Conservation (phyloP, 2,113 vertebrate species). For the Cheilinus undulatus region DNA sequence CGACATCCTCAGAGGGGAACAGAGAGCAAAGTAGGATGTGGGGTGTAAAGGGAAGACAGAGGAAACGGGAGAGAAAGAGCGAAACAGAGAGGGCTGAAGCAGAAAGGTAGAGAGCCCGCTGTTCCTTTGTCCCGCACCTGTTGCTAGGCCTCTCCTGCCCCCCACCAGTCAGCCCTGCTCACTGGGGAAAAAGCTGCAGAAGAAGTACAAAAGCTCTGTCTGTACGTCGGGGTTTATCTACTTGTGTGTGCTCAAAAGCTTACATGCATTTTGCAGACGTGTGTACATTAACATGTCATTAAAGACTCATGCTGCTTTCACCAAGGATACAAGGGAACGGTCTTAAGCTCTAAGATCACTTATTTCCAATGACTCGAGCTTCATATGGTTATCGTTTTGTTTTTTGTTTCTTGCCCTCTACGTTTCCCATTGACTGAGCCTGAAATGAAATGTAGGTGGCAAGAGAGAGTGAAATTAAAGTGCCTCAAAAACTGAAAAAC, state of each 20-base stretch:
- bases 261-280: slow-evolving; percentile 24
- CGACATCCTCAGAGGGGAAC: slow-evolving; percentile 47
- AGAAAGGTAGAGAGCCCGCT: slow-evolving; percentile 76
- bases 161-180: slow-evolving; percentile 41
- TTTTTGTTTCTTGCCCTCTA: neutral
- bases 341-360: slow-evolving; percentile 2
- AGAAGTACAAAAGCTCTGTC: slow-evolving; percentile 57
- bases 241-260: neutral
- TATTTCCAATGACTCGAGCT: no score
- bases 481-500: neutral
- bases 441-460: neutral
- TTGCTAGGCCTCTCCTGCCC: slow-evolving; percentile 76
- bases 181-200: slow-evolving; percentile 33
- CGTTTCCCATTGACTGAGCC: no score
- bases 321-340: slow-evolving; percentile 3
- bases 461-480: neutral
- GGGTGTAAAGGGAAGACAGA: slow-evolving; percentile 33
- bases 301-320: slow-evolving; percentile 5
- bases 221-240: slow-evolving; percentile 12
- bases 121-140: slow-evolving; percentile 81
- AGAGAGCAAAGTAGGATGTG: slow-evolving; percentile 34
- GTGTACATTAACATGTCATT: neutral
- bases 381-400: no score
- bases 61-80: slow-evolving; percentile 37
- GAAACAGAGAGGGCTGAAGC: slow-evolving; percentile 53